These are phyloP conservation scores for Phalacrocorax brasilianus DNA, from an alignment of 2,113 vertebrate genomes.

Conservation along the genomic window DNA sequence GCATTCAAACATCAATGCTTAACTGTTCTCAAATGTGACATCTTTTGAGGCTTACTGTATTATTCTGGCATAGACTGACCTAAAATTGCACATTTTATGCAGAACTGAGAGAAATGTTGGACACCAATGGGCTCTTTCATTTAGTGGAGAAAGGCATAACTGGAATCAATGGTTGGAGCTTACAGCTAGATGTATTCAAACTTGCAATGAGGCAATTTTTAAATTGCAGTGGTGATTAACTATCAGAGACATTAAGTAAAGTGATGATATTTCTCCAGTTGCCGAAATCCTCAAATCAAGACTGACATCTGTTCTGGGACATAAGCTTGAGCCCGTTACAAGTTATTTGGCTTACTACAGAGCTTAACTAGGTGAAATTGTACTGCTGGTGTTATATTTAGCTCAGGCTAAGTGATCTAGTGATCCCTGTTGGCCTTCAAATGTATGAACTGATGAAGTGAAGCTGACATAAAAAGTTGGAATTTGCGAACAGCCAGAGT, in stretches of 20 bases:
- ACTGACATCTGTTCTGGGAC: neutral
- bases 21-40: neutral
- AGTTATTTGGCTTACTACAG: neutral
- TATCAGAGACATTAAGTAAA: neutral
- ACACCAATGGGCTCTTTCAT: neutral
- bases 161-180: neutral
- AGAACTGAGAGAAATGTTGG: neutral
- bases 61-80: neutral
- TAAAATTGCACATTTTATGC: neutral
- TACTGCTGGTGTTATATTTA: neutral
- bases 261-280: neutral
- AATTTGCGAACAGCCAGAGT: neutral
- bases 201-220: neutral
- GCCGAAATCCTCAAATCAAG: neutral
- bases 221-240: neutral
- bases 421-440: conserved; percentile 5
- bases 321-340: neutral
- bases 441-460: conserved; percentile 19
- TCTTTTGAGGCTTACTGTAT: neutral
- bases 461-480: conserved; percentile 1
- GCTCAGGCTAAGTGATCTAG: conserved; percentile 7
- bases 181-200: neutral
- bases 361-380: neutral
- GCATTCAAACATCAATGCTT: neutral
- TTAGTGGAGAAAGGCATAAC: neutral